Evolutionary conservation across 1,140 invertebrate species (phyloP).

Genomic region (Cephus cinctus): DNA sequence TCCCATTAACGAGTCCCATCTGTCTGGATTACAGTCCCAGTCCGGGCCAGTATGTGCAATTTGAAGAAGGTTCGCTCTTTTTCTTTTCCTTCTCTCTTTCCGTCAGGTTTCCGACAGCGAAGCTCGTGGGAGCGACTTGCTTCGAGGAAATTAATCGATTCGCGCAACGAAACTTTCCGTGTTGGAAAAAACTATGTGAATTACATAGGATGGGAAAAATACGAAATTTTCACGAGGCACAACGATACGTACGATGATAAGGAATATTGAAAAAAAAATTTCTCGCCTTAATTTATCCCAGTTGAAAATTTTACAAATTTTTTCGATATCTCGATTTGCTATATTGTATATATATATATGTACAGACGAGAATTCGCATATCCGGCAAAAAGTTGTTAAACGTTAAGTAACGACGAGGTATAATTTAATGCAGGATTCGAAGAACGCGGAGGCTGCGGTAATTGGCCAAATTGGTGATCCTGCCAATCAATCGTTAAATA

Average conservation of each 20-base stretch:
- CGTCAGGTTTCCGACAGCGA: conserved; percentile 1
- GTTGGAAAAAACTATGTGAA: no score
- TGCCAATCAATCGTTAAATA: conserved; percentile 52
- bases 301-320: no score
- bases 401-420: not conserved
- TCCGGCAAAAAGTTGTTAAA: no score
- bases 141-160: conserved; percentile 33
- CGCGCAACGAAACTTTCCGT: conserved; percentile 37
- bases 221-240: no score
- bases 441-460: conserved; percentile 32
- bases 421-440: conserved; percentile 27
- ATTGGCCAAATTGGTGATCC: conserved; percentile 51
- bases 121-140: no score
- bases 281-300: no score
- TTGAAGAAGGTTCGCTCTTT: not conserved
- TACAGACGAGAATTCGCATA: not conserved
- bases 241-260: no score
- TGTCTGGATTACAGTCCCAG: conserved; percentile 38
- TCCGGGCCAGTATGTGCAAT: conserved; percentile 7
- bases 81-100: not conserved
- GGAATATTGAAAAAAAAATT: no score
- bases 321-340: no score
- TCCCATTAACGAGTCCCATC: conserved; percentile 47
- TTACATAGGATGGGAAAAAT: no score
- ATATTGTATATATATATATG: no score